Evolutionary conservation across 2,888 invertebrate species (phyloP).

Genomic region (Chymomyza caudatula): DNA sequence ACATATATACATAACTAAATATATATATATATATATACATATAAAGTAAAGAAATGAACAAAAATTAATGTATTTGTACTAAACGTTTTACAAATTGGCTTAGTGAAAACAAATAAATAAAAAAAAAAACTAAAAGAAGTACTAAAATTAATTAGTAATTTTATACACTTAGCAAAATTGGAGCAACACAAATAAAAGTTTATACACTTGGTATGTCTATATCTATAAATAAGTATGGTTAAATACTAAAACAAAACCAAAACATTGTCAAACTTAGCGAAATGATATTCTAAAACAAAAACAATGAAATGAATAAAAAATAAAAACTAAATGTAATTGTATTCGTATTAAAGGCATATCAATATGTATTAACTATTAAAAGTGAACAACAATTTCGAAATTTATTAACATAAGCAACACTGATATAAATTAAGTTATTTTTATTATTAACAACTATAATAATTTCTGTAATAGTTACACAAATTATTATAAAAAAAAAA

Average conservation of each 20-base stretch:
- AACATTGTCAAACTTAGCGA: constrained; percentile 15
- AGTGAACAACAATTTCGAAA: constrained; percentile 43
- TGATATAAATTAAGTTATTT: constrained; percentile 67
- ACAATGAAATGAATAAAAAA: constrained; percentile 37
- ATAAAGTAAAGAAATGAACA: constrained; percentile 51
- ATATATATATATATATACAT: constrained; percentile 42
- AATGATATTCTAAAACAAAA: constrained; percentile 30
- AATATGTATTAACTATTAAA: constrained; percentile 38
- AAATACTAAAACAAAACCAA: constrained; percentile 24
- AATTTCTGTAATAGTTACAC: constrained; percentile 41
- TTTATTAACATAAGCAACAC: constrained; percentile 58
- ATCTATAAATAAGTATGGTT: constrained; percentile 61
- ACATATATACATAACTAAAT: constrained; percentile 16
- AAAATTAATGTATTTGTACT: constrained; percentile 71
- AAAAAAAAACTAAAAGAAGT: constrained; percentile 15
- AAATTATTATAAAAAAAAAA: constrained; percentile 26
- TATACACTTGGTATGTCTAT: constrained; percentile 69
- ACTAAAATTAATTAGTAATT: constrained; percentile 43
- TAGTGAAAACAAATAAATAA: constrained; percentile 41
- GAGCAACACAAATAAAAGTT: constrained; percentile 42
- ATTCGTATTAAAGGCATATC: constrained; percentile 39
- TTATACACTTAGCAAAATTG: constrained; percentile 64
- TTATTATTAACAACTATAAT: constrained; percentile 39
- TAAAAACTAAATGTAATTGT: constrained; percentile 30
- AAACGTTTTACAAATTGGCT: constrained; percentile 72